Evolutionary conservation across 2,113 vertebrate species (phyloP).

Genomic region (Myodes glareolus): DNA sequence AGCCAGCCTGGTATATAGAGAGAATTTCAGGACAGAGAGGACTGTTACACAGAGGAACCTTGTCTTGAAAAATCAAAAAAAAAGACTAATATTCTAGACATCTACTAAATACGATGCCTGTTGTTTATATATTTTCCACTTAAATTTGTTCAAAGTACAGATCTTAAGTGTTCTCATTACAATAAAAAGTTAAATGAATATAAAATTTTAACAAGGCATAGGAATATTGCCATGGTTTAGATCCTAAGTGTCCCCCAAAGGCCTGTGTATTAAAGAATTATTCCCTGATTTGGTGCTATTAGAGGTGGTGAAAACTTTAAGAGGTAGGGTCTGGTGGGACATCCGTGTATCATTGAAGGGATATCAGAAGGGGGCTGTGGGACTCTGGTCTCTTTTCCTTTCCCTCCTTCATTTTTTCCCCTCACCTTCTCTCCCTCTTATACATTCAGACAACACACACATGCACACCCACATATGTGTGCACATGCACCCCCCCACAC

Average conservation of each 20-base stretch:
- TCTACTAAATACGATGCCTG: neutral
- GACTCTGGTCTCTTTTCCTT: neutral
- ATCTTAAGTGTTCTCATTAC: neutral
- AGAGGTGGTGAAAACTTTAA: constrained; percentile 8
- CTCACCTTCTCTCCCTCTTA: neutral
- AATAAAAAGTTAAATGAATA: neutral
- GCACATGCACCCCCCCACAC: neutral
- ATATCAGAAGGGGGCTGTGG: neutral
- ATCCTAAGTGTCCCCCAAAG: neutral
- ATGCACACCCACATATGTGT: neutral
- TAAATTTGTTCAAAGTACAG: neutral
- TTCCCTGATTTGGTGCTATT: neutral
- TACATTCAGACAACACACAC: neutral
- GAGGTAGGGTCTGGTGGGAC: neutral
- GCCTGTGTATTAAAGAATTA: neutral
- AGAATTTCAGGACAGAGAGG: neutral
- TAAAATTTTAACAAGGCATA: constrained; percentile 40
- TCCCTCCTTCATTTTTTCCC: neutral
- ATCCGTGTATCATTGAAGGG: neutral
- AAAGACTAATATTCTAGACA: neutral
- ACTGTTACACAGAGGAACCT: neutral
- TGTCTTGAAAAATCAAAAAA: neutral
- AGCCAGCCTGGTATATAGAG: neutral
- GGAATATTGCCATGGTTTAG: neutral
- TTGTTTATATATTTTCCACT: neutral